A percentile compares a stretch with the other conserved stretches of the same genome.
Evolutionary conservation across 2,113 vertebrate genomes (phyloP).

Genomic region (Pomatorhinus ruficollis): DNA sequence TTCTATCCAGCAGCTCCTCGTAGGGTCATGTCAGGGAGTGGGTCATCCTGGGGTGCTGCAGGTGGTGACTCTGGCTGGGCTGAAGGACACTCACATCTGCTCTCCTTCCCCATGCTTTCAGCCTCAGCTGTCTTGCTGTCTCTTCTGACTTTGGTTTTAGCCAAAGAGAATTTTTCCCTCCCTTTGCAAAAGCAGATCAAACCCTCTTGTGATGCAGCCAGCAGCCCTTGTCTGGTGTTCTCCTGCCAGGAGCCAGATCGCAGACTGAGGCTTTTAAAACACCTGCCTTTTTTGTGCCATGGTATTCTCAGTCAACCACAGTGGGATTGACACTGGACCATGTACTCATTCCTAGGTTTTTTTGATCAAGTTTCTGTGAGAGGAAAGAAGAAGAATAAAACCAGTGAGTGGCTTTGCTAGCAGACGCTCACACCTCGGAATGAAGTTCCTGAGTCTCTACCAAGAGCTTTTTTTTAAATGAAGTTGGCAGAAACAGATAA

Average conservation of each 20-base stretch:
- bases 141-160: background rate
- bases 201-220: background rate
- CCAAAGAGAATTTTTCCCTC: background rate
- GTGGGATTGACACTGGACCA: accelerated
- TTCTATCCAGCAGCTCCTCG: accelerated
- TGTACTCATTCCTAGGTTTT: background rate
- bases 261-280: background rate
- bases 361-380: background rate
- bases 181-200: background rate
- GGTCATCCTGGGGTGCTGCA: accelerated
- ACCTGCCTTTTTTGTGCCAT: background rate
- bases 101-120: background rate
- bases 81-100: background rate
- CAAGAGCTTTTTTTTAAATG: background rate
- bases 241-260: background rate
- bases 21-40: accelerated
- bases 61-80: accelerated
- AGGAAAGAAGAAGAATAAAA: background rate
- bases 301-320: background rate
- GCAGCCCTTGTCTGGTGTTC: background rate
- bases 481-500: background rate
- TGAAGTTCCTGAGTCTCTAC: background rate
- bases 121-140: background rate
- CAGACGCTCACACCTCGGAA: background rate
- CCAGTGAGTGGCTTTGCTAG: background rate